phyloP scores from a whole-genome alignment of 2,113 vertebrate species.

The Calyptomena viridis region DNA sequence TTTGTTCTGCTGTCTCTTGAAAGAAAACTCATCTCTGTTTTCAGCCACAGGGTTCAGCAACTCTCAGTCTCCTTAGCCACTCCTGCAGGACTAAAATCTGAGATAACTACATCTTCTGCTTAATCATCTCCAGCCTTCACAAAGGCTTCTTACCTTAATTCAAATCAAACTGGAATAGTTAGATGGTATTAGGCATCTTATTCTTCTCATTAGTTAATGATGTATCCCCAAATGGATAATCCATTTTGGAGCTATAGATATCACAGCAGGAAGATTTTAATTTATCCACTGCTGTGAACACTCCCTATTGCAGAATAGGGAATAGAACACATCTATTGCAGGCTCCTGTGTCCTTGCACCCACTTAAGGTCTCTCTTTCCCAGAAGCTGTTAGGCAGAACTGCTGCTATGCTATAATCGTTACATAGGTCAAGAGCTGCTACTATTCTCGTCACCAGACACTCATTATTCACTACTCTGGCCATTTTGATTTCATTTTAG shows the following conservation, averaged over 20 bases:
- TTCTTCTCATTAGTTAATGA: neutral
- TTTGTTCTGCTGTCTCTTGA: neutral
- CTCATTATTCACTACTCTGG: neutral
- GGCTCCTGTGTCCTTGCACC: neutral
- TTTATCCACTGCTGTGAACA: neutral
- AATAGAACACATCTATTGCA: accelerated
- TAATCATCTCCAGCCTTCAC: neutral
- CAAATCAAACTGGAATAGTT: neutral
- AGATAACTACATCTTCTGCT: neutral
- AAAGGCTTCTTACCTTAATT: neutral
- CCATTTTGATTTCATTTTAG: neutral
- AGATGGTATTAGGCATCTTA: neutral
- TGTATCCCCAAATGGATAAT: neutral
- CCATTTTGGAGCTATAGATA: neutral
- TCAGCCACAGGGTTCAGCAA: neutral
- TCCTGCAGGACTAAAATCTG: neutral
- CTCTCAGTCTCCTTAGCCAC: neutral
- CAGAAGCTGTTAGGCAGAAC: neutral
- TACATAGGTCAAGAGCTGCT: neutral
- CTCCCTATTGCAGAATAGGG: too few species aligned
- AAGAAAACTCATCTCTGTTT: neutral
- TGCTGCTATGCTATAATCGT: neutral
- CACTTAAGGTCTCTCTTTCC: neutral
- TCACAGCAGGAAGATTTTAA: neutral
- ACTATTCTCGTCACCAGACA: neutral